Percentiles rank a stretch among this genome's conserved stretches.
Evolutionary conservation across 1,140 invertebrate genomes (phyloP).

Genomic region (Luehdorfia chinensis): DNA sequence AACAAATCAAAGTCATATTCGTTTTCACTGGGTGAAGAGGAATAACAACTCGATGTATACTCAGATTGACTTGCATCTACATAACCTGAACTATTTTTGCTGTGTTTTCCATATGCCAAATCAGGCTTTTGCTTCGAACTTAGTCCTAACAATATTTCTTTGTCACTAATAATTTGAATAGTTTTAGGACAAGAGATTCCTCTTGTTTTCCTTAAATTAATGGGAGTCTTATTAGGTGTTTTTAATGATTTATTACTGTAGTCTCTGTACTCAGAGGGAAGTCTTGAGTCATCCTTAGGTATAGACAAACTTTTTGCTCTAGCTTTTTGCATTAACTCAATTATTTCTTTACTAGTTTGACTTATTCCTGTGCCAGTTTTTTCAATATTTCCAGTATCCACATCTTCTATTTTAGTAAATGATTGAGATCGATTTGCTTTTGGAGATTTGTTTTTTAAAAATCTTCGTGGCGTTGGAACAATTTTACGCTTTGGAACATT

Average conservation of each 20-base stretch:
- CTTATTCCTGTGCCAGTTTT: slow-evolving; percentile 66
- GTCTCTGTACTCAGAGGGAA: slow-evolving; percentile 50
- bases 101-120: slow-evolving; percentile 37
- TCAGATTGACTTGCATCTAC: slow-evolving; percentile 75
- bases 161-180: slow-evolving; percentile 75
- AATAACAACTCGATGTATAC: slow-evolving; percentile 73
- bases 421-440: slow-evolving; percentile 69
- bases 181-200: slow-evolving; percentile 74
- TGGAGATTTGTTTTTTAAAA: slow-evolving; percentile 62
- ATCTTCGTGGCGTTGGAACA: slow-evolving; percentile 53
- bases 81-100: slow-evolving; percentile 66
- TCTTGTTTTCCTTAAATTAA: slow-evolving; percentile 53
- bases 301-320: slow-evolving; percentile 71
- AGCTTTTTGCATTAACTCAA: slow-evolving; percentile 73
- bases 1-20: slow-evolving; percentile 73
- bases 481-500: slow-evolving; percentile 56
- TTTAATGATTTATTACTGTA: slow-evolving; percentile 50
- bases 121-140: slow-evolving; percentile 50
- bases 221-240: slow-evolving; percentile 70
- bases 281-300: slow-evolving; percentile 67
- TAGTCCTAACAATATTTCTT: slow-evolving; percentile 75
- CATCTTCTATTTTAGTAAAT: slow-evolving; percentile 49
- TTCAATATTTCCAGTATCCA: slow-evolving; percentile 40
- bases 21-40: slow-evolving; percentile 72
- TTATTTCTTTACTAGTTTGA: slow-evolving; percentile 70